Percentiles rank a stretch among this genome's conserved stretches.
Evolutionary conservation across 2,888 invertebrate genomes (phyloP).

Genomic region (Watsonalla binaria): DNA sequence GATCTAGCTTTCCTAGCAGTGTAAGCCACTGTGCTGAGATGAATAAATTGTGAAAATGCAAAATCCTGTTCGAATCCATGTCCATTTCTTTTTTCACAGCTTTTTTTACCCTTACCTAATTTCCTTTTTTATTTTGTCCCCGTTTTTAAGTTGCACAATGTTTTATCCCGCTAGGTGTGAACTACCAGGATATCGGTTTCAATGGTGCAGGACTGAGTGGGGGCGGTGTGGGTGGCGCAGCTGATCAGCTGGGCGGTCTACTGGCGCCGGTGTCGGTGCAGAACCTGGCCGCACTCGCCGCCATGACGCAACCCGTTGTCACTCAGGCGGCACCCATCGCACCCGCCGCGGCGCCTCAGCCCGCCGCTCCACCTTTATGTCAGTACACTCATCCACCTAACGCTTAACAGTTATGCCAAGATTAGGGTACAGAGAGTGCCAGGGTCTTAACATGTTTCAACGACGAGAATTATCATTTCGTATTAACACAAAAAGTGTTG

Average conservation of each 20-base stretch:
- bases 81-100: no score
- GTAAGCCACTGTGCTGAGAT: no score
- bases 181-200: conserved; percentile 76
- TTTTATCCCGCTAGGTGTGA: conserved; percentile 50
- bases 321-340: conserved; percentile 73
- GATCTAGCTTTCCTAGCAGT: no score
- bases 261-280: conserved; percentile 92
- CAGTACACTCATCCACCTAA: conserved; percentile 30
- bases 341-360: conserved; percentile 54
- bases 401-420: background rate
- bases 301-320: conserved; percentile 84
- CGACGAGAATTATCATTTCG: no score
- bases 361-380: conserved; percentile 64
- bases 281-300: conserved; percentile 93
- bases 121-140: conserved; percentile 6
- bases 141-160: conserved; percentile 10
- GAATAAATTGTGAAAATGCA: no score
- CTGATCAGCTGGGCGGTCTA: conserved; percentile 93
- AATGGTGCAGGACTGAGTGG: conserved; percentile 73
- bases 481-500: no score
- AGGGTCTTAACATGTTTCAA: no score
- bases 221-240: conserved; percentile 78
- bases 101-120: conserved; percentile 1
- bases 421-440: no score
- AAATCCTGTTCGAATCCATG: no score